These are phyloP conservation scores for Menidia beryllina DNA, from an alignment of 2,113 vertebrate genomes.

Conservation along the genomic window DNA sequence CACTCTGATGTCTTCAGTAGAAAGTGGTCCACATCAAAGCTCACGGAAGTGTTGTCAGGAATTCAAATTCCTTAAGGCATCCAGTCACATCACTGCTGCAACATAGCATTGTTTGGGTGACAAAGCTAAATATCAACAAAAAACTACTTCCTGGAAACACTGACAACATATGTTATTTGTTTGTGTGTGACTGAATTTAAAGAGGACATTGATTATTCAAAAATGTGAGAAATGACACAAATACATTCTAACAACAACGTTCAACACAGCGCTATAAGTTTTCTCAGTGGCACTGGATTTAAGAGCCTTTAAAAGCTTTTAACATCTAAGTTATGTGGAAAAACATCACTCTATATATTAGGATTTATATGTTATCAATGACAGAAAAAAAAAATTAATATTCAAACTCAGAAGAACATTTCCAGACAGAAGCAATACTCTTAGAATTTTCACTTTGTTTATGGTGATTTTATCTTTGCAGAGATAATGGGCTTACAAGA, in stretches of 20 bases:
- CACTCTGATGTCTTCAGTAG: slow-evolving; percentile 3
- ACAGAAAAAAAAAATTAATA: not conserved
- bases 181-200: slow-evolving; percentile 2
- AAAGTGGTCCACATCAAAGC: slow-evolving; percentile 13
- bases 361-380: not conserved
- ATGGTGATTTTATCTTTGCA: slow-evolving; percentile 5
- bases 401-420: not conserved
- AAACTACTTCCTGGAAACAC: not conserved
- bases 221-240: slow-evolving; percentile 5
- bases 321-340: not conserved
- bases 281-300: slow-evolving; percentile 24
- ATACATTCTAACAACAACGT: slow-evolving; percentile 24
- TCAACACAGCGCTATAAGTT: slow-evolving; percentile 37
- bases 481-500: not conserved
- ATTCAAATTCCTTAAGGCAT: slow-evolving; percentile 53
- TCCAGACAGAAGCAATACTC: not conserved
- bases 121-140: not conserved
- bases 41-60: not conserved
- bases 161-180: not conserved
- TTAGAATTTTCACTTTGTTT: not conserved
- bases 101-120: not conserved
- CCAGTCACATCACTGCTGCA: slow-evolving; percentile 35
- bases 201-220: not conserved
- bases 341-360: not conserved
- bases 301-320: not conserved